Conservation (phyloP, 2,888 invertebrate species). For the Zeuzera pyrina region DNA sequence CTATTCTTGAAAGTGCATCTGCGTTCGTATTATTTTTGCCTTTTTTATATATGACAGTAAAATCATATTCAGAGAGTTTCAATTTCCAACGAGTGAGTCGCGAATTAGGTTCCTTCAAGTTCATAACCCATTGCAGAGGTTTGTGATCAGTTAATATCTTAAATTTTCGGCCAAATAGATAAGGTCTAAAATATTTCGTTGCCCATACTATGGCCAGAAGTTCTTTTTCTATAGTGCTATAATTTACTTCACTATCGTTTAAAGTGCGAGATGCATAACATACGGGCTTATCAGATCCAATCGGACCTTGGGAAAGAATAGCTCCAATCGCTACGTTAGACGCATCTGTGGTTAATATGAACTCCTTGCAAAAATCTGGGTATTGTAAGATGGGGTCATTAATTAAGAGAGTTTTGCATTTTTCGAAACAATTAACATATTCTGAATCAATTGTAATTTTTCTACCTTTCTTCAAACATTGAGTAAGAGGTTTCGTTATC, state of each 20-base stretch:
- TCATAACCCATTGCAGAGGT: constrained; percentile 13
- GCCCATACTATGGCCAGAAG: constrained; percentile 10
- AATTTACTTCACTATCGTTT: constrained; percentile 3
- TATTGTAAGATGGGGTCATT: constrained; percentile 6
- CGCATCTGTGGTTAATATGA: too few species aligned
- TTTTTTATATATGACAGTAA: too few species aligned
- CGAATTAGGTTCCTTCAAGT: constrained; percentile 15
- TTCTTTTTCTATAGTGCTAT: constrained; percentile 11
- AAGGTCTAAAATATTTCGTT: constrained; percentile 10
- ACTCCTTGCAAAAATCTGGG: constrained; percentile 4
- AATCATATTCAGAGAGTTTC: constrained; percentile 18
- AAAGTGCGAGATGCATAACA: neutral
- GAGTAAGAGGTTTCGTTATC: too few species aligned
- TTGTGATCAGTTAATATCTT: constrained; percentile 15
- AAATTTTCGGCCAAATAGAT: constrained; percentile 17
- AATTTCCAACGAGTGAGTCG: constrained; percentile 18
- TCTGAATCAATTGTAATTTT: too few species aligned
- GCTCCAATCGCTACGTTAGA: too few species aligned
- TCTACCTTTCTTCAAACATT: too few species aligned
- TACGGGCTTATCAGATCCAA: too few species aligned
- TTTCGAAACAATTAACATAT: constrained; percentile 4
- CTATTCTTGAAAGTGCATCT: constrained; percentile 14
- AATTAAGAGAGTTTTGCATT: constrained; percentile 4
- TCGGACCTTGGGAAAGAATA: too few species aligned
- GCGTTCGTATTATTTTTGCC: constrained; percentile 13